A percentile compares a stretch with the other conserved stretches of the same genome.
These are phyloP conservation scores for Falco peregrinus DNA, from an alignment of 2,797 vertebrate species.

Conservation along the genomic window DNA sequence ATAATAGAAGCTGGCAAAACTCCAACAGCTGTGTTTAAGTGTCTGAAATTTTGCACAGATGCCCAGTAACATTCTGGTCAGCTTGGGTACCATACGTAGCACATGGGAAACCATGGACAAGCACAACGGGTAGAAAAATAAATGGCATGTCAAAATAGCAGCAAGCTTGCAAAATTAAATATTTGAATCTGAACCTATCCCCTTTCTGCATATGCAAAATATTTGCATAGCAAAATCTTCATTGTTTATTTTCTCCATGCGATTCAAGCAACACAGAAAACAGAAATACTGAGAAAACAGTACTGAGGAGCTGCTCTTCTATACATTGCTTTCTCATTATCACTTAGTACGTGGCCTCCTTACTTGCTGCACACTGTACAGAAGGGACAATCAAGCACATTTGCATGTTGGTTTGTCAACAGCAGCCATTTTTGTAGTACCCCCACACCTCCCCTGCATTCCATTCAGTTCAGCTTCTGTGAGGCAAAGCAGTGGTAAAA, in stretches of 20 bases:
- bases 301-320: neutral
- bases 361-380: neutral
- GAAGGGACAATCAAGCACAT: neutral
- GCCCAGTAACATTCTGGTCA: constrained; percentile 14
- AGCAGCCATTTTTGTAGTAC: neutral
- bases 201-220: neutral
- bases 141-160: neutral
- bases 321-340: neutral
- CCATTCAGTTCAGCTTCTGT: neutral
- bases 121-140: neutral
- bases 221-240: neutral
- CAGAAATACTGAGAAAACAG: neutral
- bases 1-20: constrained; percentile 6
- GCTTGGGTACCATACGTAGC: neutral
- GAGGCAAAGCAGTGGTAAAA: neutral
- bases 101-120: neutral
- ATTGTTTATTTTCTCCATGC: neutral
- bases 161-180: neutral
- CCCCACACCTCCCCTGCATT: neutral
- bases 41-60: neutral
- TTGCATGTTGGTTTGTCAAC: accelerated
- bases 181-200: neutral
- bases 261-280: neutral
- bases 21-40: constrained; percentile 25
- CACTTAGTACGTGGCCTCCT: neutral